A percentile compares a stretch with the other conserved stretches of the same genome.
phyloP scores from a whole-genome alignment of 2,113 vertebrate species.

The Channa maculata region DNA sequence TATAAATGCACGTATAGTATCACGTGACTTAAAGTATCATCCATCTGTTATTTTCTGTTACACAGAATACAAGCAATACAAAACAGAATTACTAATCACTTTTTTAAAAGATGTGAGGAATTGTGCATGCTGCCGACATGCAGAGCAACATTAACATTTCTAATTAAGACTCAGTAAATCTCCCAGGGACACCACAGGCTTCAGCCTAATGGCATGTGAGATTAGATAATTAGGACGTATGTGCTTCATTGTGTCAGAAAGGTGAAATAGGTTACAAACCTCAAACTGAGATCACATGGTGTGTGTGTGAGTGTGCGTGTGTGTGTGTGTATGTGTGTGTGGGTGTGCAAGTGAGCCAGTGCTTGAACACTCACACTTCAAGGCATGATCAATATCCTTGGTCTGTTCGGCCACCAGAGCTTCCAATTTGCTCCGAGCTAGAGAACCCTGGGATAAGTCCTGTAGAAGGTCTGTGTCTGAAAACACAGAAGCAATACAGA shows the following conservation, averaged over 20 bases:
- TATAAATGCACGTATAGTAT: background rate
- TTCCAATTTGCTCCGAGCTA: conserved; percentile 85
- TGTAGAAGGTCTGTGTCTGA: conserved; percentile 87
- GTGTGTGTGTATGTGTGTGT: conserved; percentile 17
- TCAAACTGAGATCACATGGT: conserved; percentile 15
- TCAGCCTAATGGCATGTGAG: conserved; percentile 54
- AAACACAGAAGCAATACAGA: conserved; percentile 30
- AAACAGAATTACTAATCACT: conserved; percentile 21
- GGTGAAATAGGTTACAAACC: conserved; percentile 12
- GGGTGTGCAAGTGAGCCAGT: conserved; percentile 21
- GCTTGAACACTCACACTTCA: conserved; percentile 86
- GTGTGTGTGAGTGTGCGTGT: background rate
- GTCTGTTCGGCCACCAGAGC: conserved; percentile 85
- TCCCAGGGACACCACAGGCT: conserved; percentile 46
- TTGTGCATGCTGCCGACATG: conserved; percentile 31
- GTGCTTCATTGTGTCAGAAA: conserved; percentile 47
- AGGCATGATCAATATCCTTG: conserved; percentile 86
- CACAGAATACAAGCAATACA: background rate
- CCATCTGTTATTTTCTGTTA: background rate
- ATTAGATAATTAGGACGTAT: conserved; percentile 67
- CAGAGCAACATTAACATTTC: conserved; percentile 57
- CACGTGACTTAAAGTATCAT: background rate
- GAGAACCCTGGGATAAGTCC: conserved; percentile 86
- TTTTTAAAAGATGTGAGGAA: conserved; percentile 30
- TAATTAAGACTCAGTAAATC: conserved; percentile 70